Percentiles rank a stretch among this genome's conserved stretches.
Conservation (phyloP, 2,113 vertebrate genomes). For the Scomber japonicus region DNA sequence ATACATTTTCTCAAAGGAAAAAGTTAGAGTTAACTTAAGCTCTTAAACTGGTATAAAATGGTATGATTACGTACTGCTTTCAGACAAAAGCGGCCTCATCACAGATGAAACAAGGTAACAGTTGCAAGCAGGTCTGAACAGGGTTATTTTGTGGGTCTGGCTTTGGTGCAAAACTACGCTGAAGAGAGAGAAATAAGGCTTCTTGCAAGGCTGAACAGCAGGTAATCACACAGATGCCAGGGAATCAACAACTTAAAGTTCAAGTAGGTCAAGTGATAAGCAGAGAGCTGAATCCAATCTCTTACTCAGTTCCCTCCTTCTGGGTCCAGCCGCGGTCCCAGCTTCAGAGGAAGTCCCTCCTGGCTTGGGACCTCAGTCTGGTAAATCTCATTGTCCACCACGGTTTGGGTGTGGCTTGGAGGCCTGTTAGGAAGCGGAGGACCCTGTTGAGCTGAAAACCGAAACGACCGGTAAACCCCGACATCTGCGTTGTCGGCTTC, state of each 20-base stretch:
- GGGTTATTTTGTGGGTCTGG: constrained; percentile 24
- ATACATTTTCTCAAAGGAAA: constrained; percentile 2
- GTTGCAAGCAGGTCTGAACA: constrained; percentile 24
- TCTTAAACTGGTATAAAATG: not conserved
- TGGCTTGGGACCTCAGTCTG: constrained; percentile 57
- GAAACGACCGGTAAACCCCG: constrained; percentile 86
- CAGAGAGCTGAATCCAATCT: constrained; percentile 29
- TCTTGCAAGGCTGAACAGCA: constrained; percentile 6
- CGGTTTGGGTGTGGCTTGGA: not conserved
- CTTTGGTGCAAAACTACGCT: constrained; percentile 19
- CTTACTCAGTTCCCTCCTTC: constrained; percentile 63
- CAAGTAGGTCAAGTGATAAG: constrained; percentile 36
- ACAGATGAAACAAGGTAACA: constrained; percentile 19
- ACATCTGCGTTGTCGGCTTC: constrained; percentile 65
- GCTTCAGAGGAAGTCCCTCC: constrained; percentile 26
- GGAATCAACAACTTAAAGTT: constrained; percentile 44
- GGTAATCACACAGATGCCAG: constrained; percentile 53
- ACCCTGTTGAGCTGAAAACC: constrained; percentile 57
- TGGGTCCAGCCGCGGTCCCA: constrained; percentile 44
- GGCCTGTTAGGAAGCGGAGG: constrained; percentile 84
- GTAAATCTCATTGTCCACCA: constrained; percentile 84
- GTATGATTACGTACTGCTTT: not conserved
- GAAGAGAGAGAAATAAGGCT: not conserved
- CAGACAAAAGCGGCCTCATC: constrained; percentile 34
- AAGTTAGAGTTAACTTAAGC: not conserved